Conservation (phyloP, 1,140 invertebrate genomes). For the Bombus superbus region DNA sequence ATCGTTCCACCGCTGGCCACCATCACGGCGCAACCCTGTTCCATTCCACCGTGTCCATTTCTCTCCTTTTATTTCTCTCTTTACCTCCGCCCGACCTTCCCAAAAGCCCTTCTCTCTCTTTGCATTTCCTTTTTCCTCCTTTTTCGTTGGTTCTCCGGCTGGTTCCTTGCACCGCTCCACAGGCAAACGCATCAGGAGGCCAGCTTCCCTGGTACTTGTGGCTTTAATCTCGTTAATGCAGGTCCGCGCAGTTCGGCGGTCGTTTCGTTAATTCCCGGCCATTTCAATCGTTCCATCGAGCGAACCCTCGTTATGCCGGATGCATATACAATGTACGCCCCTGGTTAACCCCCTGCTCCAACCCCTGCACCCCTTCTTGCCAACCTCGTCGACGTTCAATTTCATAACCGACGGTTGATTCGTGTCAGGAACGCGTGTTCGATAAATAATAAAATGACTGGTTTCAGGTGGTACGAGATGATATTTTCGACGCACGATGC, state of each 20-base stretch:
- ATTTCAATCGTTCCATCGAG: slow-evolving; percentile 59
- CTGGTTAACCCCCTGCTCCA: not conserved
- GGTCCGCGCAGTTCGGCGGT: slow-evolving; percentile 38
- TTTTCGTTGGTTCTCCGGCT: slow-evolving; percentile 1
- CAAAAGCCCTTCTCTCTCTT: not conserved
- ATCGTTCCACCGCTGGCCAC: not conserved
- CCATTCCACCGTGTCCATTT: not conserved
- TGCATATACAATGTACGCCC: slow-evolving; percentile 37
- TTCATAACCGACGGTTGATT: not conserved
- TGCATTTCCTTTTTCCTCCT: not conserved
- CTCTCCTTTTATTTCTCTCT: not conserved
- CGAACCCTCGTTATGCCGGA: slow-evolving; percentile 44
- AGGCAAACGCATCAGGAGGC: not conserved
- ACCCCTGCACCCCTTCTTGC: not conserved
- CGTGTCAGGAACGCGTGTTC: not conserved
- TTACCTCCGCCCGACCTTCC: not conserved
- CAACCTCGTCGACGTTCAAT: not conserved
- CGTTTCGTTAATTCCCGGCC: slow-evolving; percentile 62
- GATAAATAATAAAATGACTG: slow-evolving; percentile 41
- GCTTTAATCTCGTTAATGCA: slow-evolving; percentile 64
- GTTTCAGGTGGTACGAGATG: too few species aligned
- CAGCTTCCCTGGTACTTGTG: slow-evolving; percentile 44
- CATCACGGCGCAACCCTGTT: not conserved
- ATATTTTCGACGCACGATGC: not conserved
- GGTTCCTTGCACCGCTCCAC: slow-evolving; percentile 2